Conservation (phyloP, 2,797 vertebrate species). For the Chrosomus eos region DNA sequence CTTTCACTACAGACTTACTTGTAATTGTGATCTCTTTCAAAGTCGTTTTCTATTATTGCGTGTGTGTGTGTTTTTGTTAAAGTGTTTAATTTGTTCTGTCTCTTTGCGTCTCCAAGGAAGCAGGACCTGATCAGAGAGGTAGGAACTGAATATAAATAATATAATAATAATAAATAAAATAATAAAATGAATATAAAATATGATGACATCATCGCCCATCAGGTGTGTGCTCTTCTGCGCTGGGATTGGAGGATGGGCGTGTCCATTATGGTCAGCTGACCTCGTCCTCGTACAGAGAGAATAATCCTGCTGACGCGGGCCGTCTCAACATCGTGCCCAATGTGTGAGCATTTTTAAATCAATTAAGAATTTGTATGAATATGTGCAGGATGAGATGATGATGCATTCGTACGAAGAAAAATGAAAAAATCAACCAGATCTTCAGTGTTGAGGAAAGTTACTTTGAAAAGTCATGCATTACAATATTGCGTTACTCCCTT, state of each 20-base stretch:
- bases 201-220: neutral
- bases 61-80: neutral
- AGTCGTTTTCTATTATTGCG: neutral
- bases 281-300: slow-evolving; percentile 79
- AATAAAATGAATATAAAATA: too few relatives aligned
- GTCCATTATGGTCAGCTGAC: slow-evolving; percentile 81
- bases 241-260: slow-evolving; percentile 83
- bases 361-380: neutral
- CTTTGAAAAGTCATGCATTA: too few relatives aligned
- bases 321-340: slow-evolving; percentile 83
- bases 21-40: neutral
- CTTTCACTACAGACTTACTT: too few relatives aligned
- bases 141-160: too few relatives aligned
- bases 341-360: slow-evolving; percentile 71
- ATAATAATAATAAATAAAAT: too few relatives aligned
- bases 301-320: slow-evolving; percentile 83
- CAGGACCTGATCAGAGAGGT: slow-evolving; percentile 66
- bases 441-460: too few relatives aligned
- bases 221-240: slow-evolving; percentile 79
- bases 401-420: neutral
- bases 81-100: neutral
- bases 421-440: neutral
- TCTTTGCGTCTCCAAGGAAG: slow-evolving; percentile 62
- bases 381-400: neutral
- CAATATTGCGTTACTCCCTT: too few relatives aligned